These are phyloP conservation scores for Microchirus variegatus DNA, from an alignment of 2,797 vertebrate genomes.

Conservation along the genomic window DNA sequence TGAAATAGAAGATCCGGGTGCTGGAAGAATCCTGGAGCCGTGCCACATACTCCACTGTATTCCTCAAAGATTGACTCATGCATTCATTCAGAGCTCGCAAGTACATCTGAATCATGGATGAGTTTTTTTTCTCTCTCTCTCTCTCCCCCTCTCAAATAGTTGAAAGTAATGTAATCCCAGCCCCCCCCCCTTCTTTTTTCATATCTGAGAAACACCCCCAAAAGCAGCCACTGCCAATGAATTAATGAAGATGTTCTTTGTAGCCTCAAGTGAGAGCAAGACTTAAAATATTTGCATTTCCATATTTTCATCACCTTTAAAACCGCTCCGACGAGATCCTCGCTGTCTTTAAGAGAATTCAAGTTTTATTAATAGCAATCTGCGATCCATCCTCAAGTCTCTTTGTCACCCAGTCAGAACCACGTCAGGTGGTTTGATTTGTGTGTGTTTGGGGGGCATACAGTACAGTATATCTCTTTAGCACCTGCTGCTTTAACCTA, in stretches of 20 bases:
- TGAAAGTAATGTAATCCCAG: slow-evolving; percentile 62
- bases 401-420: background rate
- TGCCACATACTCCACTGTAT: slow-evolving; percentile 42
- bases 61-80: slow-evolving; percentile 58
- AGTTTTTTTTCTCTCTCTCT: slow-evolving; percentile 17
- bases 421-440: background rate
- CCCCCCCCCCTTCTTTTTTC: slow-evolving; percentile 44
- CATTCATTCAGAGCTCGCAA: slow-evolving; percentile 60
- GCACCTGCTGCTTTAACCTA: slow-evolving; percentile 65
- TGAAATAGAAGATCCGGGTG: slow-evolving; percentile 42
- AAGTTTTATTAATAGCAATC: slow-evolving; percentile 21
- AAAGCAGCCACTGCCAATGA: slow-evolving; percentile 50
- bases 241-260: slow-evolving; percentile 68
- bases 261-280: slow-evolving; percentile 50
- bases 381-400: background rate
- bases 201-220: slow-evolving; percentile 49
- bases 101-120: slow-evolving; percentile 58
- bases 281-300: slow-evolving; percentile 65
- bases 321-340: slow-evolving; percentile 22
- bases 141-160: slow-evolving; percentile 25
- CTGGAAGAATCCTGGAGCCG: slow-evolving; percentile 37
- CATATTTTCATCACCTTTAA: slow-evolving; percentile 42
- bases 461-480: slow-evolving; percentile 46
- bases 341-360: slow-evolving; percentile 26
- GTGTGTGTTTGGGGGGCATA: slow-evolving; percentile 28